Evolutionary conservation across 2,797 vertebrate genomes (phyloP).

Genomic region (Centroberyx gerrardi): DNA sequence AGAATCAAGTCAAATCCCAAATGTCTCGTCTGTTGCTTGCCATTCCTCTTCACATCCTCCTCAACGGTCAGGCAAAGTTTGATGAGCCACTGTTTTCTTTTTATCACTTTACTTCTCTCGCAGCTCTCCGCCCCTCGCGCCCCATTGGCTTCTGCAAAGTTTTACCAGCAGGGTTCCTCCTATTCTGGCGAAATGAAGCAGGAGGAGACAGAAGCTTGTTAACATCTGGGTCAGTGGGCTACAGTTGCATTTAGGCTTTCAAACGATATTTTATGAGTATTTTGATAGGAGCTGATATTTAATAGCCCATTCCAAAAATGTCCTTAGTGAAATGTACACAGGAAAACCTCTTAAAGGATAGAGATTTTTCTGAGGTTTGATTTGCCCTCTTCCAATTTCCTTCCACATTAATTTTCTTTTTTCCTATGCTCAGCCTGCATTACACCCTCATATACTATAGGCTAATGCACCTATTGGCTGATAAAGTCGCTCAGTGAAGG

Average conservation of each 20-base stretch:
- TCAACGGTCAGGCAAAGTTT: not conserved
- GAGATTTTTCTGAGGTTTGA: too few species aligned
- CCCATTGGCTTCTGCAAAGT: constrained; percentile 55
- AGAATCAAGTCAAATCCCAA: constrained; percentile 26
- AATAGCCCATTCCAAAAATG: too few species aligned
- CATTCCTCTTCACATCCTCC: constrained; percentile 15
- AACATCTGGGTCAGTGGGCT: not conserved
- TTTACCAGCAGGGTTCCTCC: constrained; percentile 36
- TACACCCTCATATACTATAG: too few species aligned
- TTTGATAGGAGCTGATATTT: too few species aligned
- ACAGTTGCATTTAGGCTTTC: not conserved
- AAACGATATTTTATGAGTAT: not conserved
- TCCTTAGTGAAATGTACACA: too few species aligned
- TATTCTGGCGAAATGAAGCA: constrained; percentile 7
- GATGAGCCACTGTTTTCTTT: constrained; percentile 1
- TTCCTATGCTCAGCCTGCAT: too few species aligned
- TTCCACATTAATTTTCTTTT: too few species aligned
- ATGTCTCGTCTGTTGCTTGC: not conserved
- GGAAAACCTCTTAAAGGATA: too few species aligned
- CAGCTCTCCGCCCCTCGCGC: constrained; percentile 62
- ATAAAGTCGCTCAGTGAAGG: not conserved
- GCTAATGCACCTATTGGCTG: too few species aligned
- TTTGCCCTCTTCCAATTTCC: too few species aligned
- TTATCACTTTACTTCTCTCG: constrained; percentile 4
- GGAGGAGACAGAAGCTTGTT: not conserved